Conservation (phyloP, 2,797 vertebrate genomes). For the Nothura maculosa region DNA sequence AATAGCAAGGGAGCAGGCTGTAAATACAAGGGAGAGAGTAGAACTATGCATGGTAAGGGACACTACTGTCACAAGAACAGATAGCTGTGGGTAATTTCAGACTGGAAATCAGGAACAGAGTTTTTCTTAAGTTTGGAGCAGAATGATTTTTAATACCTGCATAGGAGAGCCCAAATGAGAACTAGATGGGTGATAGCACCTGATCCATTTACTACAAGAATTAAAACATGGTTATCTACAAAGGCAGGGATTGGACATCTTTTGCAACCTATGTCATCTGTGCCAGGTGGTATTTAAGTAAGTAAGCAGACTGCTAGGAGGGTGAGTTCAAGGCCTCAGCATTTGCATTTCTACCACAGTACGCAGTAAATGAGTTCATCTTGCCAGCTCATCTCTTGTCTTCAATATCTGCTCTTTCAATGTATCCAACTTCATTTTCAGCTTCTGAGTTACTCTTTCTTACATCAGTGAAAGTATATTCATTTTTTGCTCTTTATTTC, state of each 20-base stretch:
- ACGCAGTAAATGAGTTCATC: not conserved
- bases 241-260: not conserved
- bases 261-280: not conserved
- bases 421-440: not conserved
- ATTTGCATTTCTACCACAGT: not conserved
- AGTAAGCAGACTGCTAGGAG: not conserved
- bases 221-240: not conserved
- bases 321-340: not conserved
- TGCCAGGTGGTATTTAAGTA: not conserved
- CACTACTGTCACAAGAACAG: not conserved
- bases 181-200: not conserved
- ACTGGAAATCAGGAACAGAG: not conserved
- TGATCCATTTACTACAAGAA: not conserved
- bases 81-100: not conserved
- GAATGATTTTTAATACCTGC: not conserved
- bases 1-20: fast-evolving
- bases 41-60: not conserved
- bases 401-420: not conserved
- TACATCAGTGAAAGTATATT: not conserved
- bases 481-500: not conserved
- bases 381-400: not conserved
- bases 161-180: not conserved
- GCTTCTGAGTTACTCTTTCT: conserved; percentile 11
- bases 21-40: not conserved
- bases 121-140: not conserved